A percentile compares a stretch with the other conserved stretches of the same genome.
Evolutionary conservation across 2,113 vertebrate genomes (phyloP).

Genomic region (Rallus limicola): DNA sequence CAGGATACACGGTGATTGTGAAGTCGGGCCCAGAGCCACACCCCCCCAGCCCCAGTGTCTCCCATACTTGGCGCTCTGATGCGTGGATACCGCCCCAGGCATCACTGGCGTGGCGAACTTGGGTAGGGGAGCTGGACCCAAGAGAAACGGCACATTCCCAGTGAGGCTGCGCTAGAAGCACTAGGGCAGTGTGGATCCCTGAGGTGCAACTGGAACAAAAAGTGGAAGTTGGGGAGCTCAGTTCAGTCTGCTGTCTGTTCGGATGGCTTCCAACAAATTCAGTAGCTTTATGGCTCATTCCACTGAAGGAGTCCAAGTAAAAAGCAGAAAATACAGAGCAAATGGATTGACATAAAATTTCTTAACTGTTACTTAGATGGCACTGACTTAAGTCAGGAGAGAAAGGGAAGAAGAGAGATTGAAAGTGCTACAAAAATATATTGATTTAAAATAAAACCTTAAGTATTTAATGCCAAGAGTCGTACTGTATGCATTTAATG

Average conservation of each 20-base stretch:
- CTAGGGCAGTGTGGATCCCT: no score
- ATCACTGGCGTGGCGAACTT: background rate
- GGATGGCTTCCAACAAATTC: background rate
- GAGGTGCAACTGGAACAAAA: background rate
- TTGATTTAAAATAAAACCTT: background rate
- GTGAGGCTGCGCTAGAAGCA: background rate
- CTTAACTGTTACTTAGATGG: background rate
- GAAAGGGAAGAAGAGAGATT: background rate
- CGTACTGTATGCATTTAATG: background rate
- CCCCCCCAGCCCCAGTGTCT: accelerated
- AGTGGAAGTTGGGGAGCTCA: no score
- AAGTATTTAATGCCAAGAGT: background rate
- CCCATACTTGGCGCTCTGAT: accelerated
- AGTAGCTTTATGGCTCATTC: background rate
- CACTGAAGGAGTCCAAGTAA: background rate
- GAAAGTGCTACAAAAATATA: background rate
- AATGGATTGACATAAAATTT: background rate
- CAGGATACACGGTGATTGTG: background rate
- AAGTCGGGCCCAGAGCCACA: accelerated
- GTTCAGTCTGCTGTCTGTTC: accelerated
- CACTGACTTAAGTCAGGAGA: background rate
- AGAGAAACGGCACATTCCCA: background rate
- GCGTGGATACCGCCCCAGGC: no score
- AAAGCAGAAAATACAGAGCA: background rate
- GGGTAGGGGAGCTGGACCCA: background rate